Percentiles rank a stretch among this genome's conserved stretches.
These are phyloP conservation scores for Cynopterus brachyotis DNA, from an alignment of 2,113 vertebrate species.

Conservation along the genomic window DNA sequence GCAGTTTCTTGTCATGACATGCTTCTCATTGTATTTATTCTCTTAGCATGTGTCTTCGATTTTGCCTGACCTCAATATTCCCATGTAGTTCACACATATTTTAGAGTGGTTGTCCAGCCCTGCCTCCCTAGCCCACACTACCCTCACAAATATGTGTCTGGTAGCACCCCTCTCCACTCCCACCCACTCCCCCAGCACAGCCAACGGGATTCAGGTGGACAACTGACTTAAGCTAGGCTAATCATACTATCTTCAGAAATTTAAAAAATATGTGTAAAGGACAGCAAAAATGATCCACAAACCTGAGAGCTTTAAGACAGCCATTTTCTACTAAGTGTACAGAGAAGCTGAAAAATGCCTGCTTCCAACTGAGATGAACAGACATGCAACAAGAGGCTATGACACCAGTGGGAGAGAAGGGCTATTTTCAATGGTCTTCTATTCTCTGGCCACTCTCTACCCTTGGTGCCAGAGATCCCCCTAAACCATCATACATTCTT, in stretches of 20 bases:
- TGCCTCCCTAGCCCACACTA: background rate
- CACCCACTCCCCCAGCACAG: background rate
- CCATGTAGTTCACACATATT: background rate
- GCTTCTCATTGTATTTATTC: background rate
- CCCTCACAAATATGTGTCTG: background rate
- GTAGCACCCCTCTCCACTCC: accelerated
- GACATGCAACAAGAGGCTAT: background rate
- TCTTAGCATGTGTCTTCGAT: background rate
- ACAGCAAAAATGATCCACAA: background rate
- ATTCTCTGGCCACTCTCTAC: background rate
- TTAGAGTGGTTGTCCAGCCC: background rate
- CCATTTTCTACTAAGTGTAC: background rate
- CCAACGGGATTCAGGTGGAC: background rate
- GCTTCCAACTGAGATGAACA: background rate
- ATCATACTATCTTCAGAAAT: background rate
- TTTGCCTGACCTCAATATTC: background rate
- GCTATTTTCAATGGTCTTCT: background rate
- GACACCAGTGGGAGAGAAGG: background rate
- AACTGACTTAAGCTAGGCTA: background rate
- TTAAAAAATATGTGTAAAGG: background rate
- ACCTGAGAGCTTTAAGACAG: background rate
- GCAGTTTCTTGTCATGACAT: background rate
- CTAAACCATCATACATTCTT: background rate
- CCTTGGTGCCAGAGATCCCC: background rate
- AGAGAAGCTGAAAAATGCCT: background rate